Evolutionary conservation across 1,140 invertebrate species (phyloP).

Genomic region (Atta texana): DNA sequence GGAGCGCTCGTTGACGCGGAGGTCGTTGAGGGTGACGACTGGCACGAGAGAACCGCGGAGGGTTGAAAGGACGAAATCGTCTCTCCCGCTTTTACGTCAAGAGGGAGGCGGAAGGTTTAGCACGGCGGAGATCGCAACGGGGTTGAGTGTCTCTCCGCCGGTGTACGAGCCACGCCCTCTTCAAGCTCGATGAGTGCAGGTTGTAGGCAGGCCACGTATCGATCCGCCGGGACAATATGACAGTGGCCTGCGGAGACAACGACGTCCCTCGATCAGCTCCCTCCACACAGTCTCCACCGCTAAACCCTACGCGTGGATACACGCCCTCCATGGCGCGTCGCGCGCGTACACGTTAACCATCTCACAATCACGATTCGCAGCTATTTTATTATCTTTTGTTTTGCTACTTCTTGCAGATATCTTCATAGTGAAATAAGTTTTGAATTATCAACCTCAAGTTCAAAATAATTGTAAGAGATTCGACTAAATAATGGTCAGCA

Average conservation of each 20-base stretch:
- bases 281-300: conserved; percentile 51
- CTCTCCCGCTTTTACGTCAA: conserved; percentile 61
- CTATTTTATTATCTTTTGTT: background rate
- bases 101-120: conserved; percentile 72
- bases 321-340: conserved; percentile 13
- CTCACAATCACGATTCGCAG: background rate
- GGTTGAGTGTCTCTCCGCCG: conserved; percentile 77
- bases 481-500: background rate
- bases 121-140: conserved; percentile 69
- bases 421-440: background rate
- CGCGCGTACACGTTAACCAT: conserved; percentile 19
- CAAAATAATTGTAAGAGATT: background rate
- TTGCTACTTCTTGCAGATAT: background rate
- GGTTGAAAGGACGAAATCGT: conserved; percentile 55
- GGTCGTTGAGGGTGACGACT: conserved; percentile 43
- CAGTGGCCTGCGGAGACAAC: conserved; percentile 83
- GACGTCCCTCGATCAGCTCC: conserved; percentile 83
- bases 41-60: conserved; percentile 38
- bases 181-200: conserved; percentile 82
- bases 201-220: conserved; percentile 85
- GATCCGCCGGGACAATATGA: conserved; percentile 85
- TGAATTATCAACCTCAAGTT: background rate
- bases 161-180: conserved; percentile 85
- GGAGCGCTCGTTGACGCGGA: conserved; percentile 54
- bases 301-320: conserved; percentile 9